phyloP scores from a whole-genome alignment of 2,797 vertebrate species.

The Tokudaia muenninki region DNA sequence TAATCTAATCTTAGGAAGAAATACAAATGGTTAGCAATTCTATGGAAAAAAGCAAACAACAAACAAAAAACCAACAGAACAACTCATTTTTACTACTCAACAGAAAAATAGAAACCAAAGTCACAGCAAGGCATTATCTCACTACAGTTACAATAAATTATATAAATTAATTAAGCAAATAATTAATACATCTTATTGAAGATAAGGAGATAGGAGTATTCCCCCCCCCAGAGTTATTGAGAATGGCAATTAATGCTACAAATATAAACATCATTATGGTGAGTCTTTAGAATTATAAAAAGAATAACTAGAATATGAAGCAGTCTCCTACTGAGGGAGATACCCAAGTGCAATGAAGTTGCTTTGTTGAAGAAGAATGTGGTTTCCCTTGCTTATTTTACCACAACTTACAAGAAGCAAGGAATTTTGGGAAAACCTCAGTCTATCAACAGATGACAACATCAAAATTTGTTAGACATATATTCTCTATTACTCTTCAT shows the following conservation, averaged over 20 bases:
- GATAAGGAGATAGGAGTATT: not conserved
- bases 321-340: not conserved
- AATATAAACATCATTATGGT: not conserved
- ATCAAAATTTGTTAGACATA: not conserved
- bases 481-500: accelerated
- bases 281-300: not conserved
- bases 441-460: not conserved
- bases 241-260: not conserved
- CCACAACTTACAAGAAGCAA: no score
- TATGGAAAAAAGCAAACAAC: not conserved
- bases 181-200: not conserved
- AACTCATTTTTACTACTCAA: not conserved
- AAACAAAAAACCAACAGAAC: not conserved
- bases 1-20: not conserved
- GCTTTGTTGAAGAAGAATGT: not conserved
- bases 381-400: no score
- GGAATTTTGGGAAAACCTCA: no score
- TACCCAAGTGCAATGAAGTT: not conserved
- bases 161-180: not conserved
- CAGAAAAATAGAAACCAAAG: not conserved
- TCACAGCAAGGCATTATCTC: not conserved
- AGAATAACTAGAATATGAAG: no score
- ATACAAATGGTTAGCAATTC: not conserved
- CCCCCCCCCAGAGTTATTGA: no score
- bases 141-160: not conserved